Conservation (phyloP, 2,113 vertebrate species). For the Toxotes jaculatrix region DNA sequence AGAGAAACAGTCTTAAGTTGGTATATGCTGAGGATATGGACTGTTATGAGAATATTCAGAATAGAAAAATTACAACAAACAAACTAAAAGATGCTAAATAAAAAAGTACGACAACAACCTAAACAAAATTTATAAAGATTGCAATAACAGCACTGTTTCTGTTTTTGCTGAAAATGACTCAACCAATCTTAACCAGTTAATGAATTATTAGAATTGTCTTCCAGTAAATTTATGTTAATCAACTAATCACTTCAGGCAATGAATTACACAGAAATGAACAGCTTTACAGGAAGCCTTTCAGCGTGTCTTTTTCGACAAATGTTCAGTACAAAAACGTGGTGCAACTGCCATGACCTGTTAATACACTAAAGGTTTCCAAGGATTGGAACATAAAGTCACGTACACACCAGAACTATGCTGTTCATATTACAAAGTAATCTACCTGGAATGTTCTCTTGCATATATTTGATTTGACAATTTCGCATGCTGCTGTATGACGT, state of each 20-base stretch:
- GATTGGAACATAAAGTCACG: constrained; percentile 26
- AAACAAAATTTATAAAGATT: neutral
- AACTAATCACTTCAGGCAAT: neutral
- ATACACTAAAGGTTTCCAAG: neutral
- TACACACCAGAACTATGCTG: constrained; percentile 21
- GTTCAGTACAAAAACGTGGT: neutral
- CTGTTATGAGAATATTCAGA: constrained; percentile 5
- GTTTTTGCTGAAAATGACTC: constrained; percentile 8
- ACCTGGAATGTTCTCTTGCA: constrained; percentile 36
- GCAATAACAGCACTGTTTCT: too few species aligned
- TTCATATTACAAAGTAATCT: constrained; percentile 23
- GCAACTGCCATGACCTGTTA: constrained; percentile 7
- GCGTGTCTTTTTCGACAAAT: neutral
- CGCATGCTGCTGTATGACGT: neutral
- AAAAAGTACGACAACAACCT: neutral
- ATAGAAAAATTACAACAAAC: neutral
- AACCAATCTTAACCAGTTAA: constrained; percentile 11
- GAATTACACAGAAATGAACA: constrained; percentile 5
- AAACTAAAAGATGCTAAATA: neutral
- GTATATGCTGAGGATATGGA: neutral
- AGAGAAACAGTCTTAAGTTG: neutral
- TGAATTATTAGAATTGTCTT: constrained; percentile 3
- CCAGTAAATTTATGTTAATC: neutral
- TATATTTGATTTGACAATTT: constrained; percentile 33
- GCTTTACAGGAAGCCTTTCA: neutral